Evolutionary conservation across 2,797 vertebrate genomes (phyloP), one percentile per base, ranked within the genome.

Genomic region (Sciurus carolinensis): DNA sequence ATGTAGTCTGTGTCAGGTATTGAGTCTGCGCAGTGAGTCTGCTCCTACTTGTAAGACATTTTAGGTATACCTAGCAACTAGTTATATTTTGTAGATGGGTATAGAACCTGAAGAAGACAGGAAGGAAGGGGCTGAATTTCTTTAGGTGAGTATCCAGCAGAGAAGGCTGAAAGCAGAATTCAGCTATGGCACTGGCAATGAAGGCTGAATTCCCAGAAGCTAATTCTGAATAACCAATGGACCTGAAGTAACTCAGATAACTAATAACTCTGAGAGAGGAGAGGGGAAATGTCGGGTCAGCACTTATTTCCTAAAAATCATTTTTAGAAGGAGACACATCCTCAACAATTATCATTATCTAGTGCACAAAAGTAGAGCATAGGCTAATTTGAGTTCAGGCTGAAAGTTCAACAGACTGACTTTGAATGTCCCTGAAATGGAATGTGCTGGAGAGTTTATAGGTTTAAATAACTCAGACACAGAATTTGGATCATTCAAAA

Each of bases 301-400:
- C 28, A 28, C 33, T 81, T 87, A 22, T 62, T 86, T 93, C 36
- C 5, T 30, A 52, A 33, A 73, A 92, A 92, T 50, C 42, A 24
- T 4, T 94, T 87, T 79, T 54, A 96, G 36, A 89, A 64, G 11
- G 28, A 72, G 30, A 84, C 1, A 66, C 4, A 6, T 77, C 42
- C 20, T 95, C n/a, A 84, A 66, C 28, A 80, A 87, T 67, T 85
- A 44, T 50, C 72, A 92, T 75, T 81, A 50, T 90, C 33, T 59
- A 76, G 39, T 79, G 39, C 8, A n/a, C 64, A 83, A 62, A 95
- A 90, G 75, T 80, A 69, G 9, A n/a, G 1, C 6, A 8, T 15
- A 72, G 81, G 42, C 86, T 95, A 81, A 81, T 82, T 80, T 47
- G 54, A 94, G 89, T 83, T 90, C 93, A 95, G 67, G 59, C 7